phyloP scores from a whole-genome alignment of 2,888 invertebrate genomes.

The Alitta virens region DNA sequence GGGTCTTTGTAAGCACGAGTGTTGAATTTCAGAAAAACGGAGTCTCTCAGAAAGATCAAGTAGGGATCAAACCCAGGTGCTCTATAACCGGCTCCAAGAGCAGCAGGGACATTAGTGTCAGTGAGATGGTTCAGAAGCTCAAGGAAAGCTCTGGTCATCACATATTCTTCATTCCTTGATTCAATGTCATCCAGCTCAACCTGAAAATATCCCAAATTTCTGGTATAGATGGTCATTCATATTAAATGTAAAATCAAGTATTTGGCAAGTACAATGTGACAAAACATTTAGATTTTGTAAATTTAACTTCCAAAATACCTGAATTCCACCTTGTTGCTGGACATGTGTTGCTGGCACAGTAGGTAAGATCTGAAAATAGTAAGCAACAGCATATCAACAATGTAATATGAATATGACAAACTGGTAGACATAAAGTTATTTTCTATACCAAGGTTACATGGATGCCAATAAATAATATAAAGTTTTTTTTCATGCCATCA shows the following conservation, averaged over 20 bases:
- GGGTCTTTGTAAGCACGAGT: conserved; percentile 77
- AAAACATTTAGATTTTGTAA: too few relatives aligned
- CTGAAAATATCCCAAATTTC: conserved; percentile 57
- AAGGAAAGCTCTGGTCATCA: conserved; percentile 79
- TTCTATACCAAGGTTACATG: too few relatives aligned
- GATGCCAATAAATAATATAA: too few relatives aligned
- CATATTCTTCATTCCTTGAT: conserved; percentile 84
- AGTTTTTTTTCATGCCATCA: too few relatives aligned
- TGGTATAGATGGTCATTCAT: too few relatives aligned
- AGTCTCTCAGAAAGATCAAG: conserved; percentile 74
- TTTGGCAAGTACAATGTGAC: too few relatives aligned
- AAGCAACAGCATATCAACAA: too few relatives aligned
- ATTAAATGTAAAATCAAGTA: too few relatives aligned
- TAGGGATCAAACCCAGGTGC: conserved; percentile 87
- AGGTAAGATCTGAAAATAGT: conserved; percentile 38
- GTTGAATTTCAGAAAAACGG: conserved; percentile 77
- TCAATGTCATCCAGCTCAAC: conserved; percentile 93
- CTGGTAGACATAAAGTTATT: too few relatives aligned
- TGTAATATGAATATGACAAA: too few relatives aligned
- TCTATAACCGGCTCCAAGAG: conserved; percentile 76
- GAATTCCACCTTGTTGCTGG: conserved; percentile 37
- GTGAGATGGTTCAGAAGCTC: conserved; percentile 73
- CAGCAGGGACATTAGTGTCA: conserved; percentile 49
- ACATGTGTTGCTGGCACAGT: conserved; percentile 31
- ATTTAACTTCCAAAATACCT: conserved; percentile 25